Base-by-base conservation (phyloP, 1,140 invertebrate species). In the Antheraea pernyi region DNA sequence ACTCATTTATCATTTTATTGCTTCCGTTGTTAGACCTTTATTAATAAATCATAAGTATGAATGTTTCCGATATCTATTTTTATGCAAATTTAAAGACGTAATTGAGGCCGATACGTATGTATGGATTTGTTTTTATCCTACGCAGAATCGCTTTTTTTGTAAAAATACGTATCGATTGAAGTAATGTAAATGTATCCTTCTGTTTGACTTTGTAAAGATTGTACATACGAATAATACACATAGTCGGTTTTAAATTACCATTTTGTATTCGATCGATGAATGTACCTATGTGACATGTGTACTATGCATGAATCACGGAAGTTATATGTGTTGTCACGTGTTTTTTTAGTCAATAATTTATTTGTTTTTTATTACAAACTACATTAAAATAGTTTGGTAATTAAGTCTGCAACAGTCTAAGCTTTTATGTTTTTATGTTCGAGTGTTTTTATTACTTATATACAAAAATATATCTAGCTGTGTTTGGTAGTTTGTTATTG, bases 51-150 rank as follows among this genome's bases (percentile, higher is more conserved):
- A 53, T 10, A 6, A 13, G 16, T 13, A 53, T 13, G 4, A 53
- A 7, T 53, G 46, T 42, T 53, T 53, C 11, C 11, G 11, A 42
- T 65, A 18, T 65, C 39, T 42, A 30, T 10, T 16, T 36, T 36
- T 36, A 42, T 42, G 39, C 5, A 37, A 63, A 22, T 63, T 63
- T 63, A 18, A 13, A 42, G 37, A 8, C 11, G 9, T 65, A n/a
- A 39, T 39, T 39, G n/a, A 4, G 11, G 9, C 42, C 42, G 39
- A 68, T 65, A 74, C 48, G 72, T 78, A 73, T 72, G 72, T 77
- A 73, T 69, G 73, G 68, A 77, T 81, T 75, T 76, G 75, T 72
- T 81, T 81, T 71, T 74, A 62, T 68, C 82, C 85, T 80, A 87
- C 82, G 80, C 79, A 75, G 72, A 75, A 75, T 71, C 68, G 11